phyloP scores from a whole-genome alignment of 2,888 invertebrate species.

The Brenthis hecate region DNA sequence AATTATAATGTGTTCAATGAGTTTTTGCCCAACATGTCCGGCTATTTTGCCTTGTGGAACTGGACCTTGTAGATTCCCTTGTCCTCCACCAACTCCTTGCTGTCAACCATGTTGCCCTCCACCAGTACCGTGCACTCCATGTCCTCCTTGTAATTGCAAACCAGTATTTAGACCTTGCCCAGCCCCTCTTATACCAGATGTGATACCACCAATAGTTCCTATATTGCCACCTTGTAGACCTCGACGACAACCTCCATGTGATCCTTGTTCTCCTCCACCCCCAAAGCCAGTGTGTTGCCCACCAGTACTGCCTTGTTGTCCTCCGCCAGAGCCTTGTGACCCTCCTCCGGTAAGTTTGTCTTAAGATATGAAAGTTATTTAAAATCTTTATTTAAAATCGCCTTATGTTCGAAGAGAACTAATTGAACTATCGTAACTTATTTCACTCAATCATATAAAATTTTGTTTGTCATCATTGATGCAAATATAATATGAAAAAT shows the following conservation, averaged over 20 bases:
- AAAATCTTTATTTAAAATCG: not conserved
- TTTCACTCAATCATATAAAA: too few relatives aligned
- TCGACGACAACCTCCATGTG: conserved; percentile 59
- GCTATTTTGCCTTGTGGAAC: conserved; percentile 68
- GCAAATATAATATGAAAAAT: too few relatives aligned
- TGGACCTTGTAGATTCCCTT: conserved; percentile 57
- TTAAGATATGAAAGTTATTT: not conserved
- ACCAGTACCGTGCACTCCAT: conserved; percentile 68
- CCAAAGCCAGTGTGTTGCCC: conserved; percentile 67
- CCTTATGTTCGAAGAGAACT: too few relatives aligned
- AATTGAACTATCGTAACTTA: too few relatives aligned
- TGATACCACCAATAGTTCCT: conserved; percentile 71
- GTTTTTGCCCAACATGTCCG: conserved; percentile 70
- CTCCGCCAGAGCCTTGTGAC: conserved; percentile 69
- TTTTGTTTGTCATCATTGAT: too few relatives aligned
- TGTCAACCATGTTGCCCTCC: conserved; percentile 70
- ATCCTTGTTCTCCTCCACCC: conserved; percentile 59
- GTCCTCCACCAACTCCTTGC: conserved; percentile 64
- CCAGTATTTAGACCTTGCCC: conserved; percentile 67
- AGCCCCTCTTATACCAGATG: conserved; percentile 66
- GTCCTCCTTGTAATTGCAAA: conserved; percentile 67
- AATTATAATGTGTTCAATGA: conserved; percentile 56
- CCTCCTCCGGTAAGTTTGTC: conserved; percentile 64
- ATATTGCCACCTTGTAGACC: conserved; percentile 66
- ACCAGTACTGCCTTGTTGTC: conserved; percentile 72